A percentile compares a stretch with the other conserved stretches of the same genome.
phyloP scores from a whole-genome alignment of 1,140 invertebrate genomes.

The Panagrolaimus sp. region DNA sequence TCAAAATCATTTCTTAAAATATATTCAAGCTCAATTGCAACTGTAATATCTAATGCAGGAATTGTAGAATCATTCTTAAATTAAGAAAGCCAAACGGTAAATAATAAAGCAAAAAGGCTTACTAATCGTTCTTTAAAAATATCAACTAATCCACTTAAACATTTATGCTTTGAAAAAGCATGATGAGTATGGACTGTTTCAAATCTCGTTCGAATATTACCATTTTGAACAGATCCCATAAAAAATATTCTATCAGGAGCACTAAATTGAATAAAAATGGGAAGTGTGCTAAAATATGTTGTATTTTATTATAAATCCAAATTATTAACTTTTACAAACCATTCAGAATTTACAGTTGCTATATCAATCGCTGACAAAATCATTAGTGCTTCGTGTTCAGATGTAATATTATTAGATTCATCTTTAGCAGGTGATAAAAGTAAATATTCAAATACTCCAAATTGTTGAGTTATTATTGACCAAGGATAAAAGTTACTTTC shows the following conservation, averaged over 20 bases:
- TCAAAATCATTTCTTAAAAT: background rate
- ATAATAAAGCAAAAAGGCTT: background rate
- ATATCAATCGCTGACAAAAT: background rate
- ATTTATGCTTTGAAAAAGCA: background rate
- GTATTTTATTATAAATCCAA: background rate
- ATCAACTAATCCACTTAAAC: background rate
- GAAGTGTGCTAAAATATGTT: background rate
- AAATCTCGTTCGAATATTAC: background rate
- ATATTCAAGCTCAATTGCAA: conserved; percentile 5
- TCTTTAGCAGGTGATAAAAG: background rate
- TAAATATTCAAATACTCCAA: conserved; percentile 1
- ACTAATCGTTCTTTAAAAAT: background rate
- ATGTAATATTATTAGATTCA: background rate
- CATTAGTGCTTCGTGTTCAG: background rate
- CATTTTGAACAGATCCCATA: conserved; percentile 4
- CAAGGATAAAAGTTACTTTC: conserved; percentile 7
- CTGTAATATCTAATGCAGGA: background rate
- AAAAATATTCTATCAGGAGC: background rate
- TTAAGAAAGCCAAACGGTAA: background rate
- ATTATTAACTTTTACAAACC: background rate
- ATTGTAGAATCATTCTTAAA: background rate
- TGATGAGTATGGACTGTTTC: background rate
- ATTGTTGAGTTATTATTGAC: background rate
- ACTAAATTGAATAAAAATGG: conserved; percentile 5
- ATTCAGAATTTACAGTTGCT: background rate